Base-by-base conservation (phyloP, 2,888 invertebrate genomes). In the Archips xylosteana region DNA sequence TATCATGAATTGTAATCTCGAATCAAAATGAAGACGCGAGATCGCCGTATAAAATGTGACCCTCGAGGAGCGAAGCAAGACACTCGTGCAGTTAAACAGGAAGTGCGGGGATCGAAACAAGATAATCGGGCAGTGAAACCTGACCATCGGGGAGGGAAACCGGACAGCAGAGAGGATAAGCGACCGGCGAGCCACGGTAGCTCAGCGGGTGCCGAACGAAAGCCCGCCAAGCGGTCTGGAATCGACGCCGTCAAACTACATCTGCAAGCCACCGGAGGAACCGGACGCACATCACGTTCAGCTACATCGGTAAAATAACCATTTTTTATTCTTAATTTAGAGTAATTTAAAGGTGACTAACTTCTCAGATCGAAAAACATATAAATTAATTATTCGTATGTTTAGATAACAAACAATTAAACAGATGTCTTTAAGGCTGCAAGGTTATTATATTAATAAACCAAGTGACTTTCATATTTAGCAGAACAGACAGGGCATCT, bases 191-290 rank as follows among this genome's bases (percentile, higher is more conserved):
- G 13, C 82, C 79, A 2, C 80, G 85, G 32, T 81, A 82, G 23
- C 87, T 4, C 39, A 39, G 39, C 39, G 39, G 39, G 39, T 5
- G 6, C 5, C 39, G 39, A 39, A 2, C 80, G 85, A 32, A 81
- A 82, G 23, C 87, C 88, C 15, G 78, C 78, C 32, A 94, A 94
- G 80, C 84, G 94, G 63, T 94, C 94, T 10, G 94, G 94, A 2
- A 81, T 93, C 54, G 94, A 93, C 36, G 94, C 94, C 47, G 94
- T 94, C 15, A 94, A 92, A 79, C 81, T 94, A 60, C 92, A 94
- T 78, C 82, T 93, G 54, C 75, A 93, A 77, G 82, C 82, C 39
- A 93, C 94, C 2, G 94, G 94, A 47, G 87, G 89, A 71, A 92
- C 91, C 15, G 94, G 94, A n/a, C 87, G 94, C 72, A 86, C 91